A percentile compares a stretch with the other conserved stretches of the same genome.
These are phyloP conservation scores for Argopecten irradians DNA, from an alignment of 1,140 invertebrate genomes.

Conservation along the genomic window DNA sequence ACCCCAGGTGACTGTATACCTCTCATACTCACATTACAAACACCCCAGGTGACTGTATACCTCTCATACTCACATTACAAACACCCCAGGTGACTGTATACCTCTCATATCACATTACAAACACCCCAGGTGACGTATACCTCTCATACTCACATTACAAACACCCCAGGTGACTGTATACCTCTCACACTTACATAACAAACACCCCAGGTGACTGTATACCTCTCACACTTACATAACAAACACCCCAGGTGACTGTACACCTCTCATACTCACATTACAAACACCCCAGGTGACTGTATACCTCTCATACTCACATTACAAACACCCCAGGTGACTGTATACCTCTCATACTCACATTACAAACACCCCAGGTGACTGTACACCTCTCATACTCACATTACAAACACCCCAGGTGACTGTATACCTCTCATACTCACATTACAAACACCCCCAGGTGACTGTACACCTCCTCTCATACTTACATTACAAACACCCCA, in stretches of 20 bases:
- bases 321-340: conserved; percentile 99
- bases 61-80: not conserved
- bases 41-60: too few relatives aligned
- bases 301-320: conserved; percentile 84
- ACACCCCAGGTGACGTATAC: not conserved
- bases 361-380: too few relatives aligned
- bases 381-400: too few relatives aligned
- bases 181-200: too few relatives aligned
- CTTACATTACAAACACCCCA: too few relatives aligned
- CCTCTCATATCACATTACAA: too few relatives aligned
- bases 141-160: not conserved
- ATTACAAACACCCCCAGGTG: too few relatives aligned
- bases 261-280: conserved; percentile 94
- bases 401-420: too few relatives aligned
- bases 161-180: not conserved
- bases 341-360: conserved; percentile 99
- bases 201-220: too few relatives aligned
- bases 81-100: not conserved
- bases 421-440: too few relatives aligned
- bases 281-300: not conserved
- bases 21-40: too few relatives aligned
- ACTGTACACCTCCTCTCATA: too few relatives aligned
- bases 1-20: not conserved
- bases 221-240: conserved; percentile 86
- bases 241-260: conserved; percentile 99